Evolutionary conservation across 2,888 invertebrate species (phyloP), one percentile per base, ranked within the genome.

Genomic region (Diachrysia chrysitis): DNA sequence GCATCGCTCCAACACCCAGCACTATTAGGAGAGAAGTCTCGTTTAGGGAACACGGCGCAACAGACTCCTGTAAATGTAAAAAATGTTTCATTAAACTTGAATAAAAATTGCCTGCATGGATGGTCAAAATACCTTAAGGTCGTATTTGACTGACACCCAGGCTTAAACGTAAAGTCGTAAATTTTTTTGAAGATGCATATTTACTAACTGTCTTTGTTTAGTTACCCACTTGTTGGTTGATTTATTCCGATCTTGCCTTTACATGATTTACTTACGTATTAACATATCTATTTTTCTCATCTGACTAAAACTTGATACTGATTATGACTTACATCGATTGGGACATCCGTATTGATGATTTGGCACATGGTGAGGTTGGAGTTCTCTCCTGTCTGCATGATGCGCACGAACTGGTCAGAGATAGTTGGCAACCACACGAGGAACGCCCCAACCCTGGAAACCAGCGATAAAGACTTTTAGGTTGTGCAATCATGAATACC

Each of bases 391-490:
- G 86, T 85, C 46, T 91, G 80, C 32, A 92, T 23, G 53, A 89
- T 87, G 21, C 82, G 73, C 21, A 92, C 84, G 70, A 93, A 90
- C 71, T 90, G 87, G 68, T 93, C 88, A 0, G 91, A 85, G 7
- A 93, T 90, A 0, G 89, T 90, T 0, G 93, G 93, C 67, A 93
- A 72, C 93, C 93, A 94, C 14, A 93, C 84, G 37, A 87, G 54
- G 72, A 94, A 93, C 0, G 91, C 73, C 7, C 87, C 90, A 0
- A 89, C 76, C 59, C 92, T 91, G 81, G 12, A 84, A 80, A 4
- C 54, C 6, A 16, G 58, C 21, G 19, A 12, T n/a, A 0, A 25
- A 51, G 2, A 17, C 16, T 62, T 25, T 7, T 7, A 29, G 7
- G 5, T 7, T 29, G 29, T 5, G 6, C 29, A 29, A 4, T 4